Percentiles rank a stretch among this genome's conserved stretches.
These are phyloP conservation scores for Lissocephala sabroskyi DNA, from an alignment of 2,888 invertebrate species.

Conservation along the genomic window DNA sequence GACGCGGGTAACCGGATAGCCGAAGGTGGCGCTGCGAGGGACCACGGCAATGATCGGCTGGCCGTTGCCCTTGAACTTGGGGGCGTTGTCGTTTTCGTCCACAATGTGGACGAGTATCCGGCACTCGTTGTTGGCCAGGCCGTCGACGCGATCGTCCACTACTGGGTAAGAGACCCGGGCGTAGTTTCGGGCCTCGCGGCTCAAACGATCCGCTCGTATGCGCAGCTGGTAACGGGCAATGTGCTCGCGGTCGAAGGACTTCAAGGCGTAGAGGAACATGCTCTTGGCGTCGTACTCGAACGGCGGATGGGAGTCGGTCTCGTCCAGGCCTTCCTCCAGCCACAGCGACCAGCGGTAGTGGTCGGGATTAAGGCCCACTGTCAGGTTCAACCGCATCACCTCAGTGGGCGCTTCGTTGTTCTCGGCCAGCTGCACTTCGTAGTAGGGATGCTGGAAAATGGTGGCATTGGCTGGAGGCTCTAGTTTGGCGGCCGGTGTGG, in stretches of 20 bases:
- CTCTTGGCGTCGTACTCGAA: constrained; percentile 85
- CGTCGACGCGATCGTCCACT: constrained; percentile 80
- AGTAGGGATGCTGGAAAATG: constrained; percentile 80
- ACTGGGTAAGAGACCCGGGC: constrained; percentile 85
- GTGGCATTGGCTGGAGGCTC: constrained; percentile 42
- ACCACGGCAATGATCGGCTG: constrained; percentile 87
- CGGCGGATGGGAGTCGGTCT: constrained; percentile 66
- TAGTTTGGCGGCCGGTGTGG: constrained; percentile 34
- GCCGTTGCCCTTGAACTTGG: constrained; percentile 82
- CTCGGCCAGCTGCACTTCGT: constrained; percentile 87
- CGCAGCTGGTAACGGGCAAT: constrained; percentile 77
- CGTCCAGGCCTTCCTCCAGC: constrained; percentile 74
- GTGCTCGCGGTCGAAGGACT: constrained; percentile 83
- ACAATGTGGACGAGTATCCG: constrained; percentile 83
- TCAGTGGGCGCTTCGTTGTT: constrained; percentile 84
- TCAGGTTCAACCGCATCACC: constrained; percentile 83
- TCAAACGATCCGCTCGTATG: constrained; percentile 71
- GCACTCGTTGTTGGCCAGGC: constrained; percentile 83
- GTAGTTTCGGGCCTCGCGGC: constrained; percentile 79
- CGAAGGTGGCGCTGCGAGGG: constrained; percentile 85
- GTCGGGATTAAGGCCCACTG: constrained; percentile 78
- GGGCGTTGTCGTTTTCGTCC: constrained; percentile 88
- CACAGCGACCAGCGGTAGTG: constrained; percentile 79
- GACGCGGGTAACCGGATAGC: constrained; percentile 84
- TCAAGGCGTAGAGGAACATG: constrained; percentile 82